A percentile compares a stretch with the other conserved stretches of the same genome.
These are phyloP conservation scores for Xiphydria camelus DNA, from an alignment of 2,888 invertebrate genomes.

Conservation along the genomic window DNA sequence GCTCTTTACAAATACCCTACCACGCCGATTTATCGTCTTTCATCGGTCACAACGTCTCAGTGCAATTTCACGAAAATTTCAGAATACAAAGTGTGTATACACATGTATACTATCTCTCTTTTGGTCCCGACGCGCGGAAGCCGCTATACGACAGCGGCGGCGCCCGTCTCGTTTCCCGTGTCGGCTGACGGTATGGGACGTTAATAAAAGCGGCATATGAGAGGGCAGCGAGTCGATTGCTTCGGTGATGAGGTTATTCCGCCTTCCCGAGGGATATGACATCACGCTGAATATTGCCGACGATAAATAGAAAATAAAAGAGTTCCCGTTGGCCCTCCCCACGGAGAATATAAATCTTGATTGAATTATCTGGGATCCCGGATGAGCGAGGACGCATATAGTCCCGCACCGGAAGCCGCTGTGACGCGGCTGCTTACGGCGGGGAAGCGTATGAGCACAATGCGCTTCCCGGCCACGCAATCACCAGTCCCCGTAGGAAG, in stretches of 20 bases:
- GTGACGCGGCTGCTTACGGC: neutral
- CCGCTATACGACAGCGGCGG: no score
- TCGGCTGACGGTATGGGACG: neutral
- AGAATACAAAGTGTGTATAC: no score
- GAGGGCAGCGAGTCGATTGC: conserved; percentile 5
- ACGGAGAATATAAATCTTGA: conserved; percentile 1
- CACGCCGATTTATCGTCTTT: no score
- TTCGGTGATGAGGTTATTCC: conserved; percentile 2
- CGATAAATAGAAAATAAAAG: conserved; percentile 6
- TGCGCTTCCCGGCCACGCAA: no score
- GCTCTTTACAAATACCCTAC: no score
- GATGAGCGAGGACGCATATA: neutral
- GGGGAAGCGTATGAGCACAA: neutral
- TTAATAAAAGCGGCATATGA: conserved; percentile 1
- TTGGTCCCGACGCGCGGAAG: no score
- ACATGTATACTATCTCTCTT: no score
- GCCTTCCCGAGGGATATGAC: conserved; percentile 2
- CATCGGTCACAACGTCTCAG: no score
- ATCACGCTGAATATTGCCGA: conserved; percentile 2
- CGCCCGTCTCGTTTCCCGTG: no score
- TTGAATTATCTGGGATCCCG: neutral
- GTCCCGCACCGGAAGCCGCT: conserved; percentile 2
- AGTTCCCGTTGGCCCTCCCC: conserved; percentile 2
- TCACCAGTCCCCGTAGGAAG: no score
- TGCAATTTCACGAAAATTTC: no score